Evolutionary conservation across 2,888 invertebrate genomes (phyloP).

Genomic region (Mimumesa dahlbomi): DNA sequence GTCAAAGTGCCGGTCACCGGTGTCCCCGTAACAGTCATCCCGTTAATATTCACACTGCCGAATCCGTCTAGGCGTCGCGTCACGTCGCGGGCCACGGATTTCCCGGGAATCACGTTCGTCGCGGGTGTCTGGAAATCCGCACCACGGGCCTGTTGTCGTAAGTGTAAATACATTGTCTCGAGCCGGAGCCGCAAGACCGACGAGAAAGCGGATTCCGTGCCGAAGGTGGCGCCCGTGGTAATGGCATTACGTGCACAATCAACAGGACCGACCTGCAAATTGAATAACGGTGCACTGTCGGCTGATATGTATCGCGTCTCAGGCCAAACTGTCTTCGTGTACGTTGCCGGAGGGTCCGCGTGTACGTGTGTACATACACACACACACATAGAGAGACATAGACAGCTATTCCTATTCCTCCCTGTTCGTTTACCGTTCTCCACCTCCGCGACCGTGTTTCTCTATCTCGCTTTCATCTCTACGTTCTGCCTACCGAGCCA

Average conservation of each 20-base stretch:
- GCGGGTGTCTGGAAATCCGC: slow-evolving; percentile 35
- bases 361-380: not conserved
- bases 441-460: not conserved
- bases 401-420: no score
- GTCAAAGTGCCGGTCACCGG: no score
- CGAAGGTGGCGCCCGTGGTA: slow-evolving; percentile 60
- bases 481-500: not conserved
- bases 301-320: slow-evolving; percentile 72
- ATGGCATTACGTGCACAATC: slow-evolving; percentile 77
- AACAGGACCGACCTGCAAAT: slow-evolving; percentile 74
- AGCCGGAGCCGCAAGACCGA: slow-evolving; percentile 22
- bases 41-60: not conserved
- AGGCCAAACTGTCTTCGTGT: slow-evolving; percentile 47
- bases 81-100: no score
- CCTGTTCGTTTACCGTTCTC: no score
- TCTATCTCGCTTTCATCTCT: not conserved
- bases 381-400: no score
- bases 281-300: slow-evolving; percentile 71
- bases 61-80: not conserved
- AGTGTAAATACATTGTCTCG: slow-evolving; percentile 40
- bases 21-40: no score
- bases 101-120: slow-evolving; percentile 20
- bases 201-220: slow-evolving; percentile 40
- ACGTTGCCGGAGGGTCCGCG: slow-evolving; percentile 2
- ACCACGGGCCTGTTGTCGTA: slow-evolving; percentile 11